Percentiles rank a stretch among this genome's conserved stretches.
Evolutionary conservation across 2,113 vertebrate species (phyloP).

Genomic region (Phalacrocorax aristotelis): DNA sequence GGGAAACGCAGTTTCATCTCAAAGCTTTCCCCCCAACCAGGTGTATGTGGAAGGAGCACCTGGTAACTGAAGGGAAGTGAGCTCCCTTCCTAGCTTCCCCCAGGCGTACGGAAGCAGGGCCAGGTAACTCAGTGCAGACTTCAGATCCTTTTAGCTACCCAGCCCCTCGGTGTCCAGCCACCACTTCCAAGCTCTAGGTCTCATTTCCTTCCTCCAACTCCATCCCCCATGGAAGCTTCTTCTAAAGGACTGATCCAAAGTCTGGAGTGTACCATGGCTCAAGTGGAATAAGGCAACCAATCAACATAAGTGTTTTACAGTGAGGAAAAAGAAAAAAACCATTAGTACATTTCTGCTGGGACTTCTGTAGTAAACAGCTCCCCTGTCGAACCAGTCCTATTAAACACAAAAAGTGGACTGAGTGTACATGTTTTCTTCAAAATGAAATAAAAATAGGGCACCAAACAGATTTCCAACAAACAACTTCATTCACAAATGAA

Average conservation of each 20-base stretch:
- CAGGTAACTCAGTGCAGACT: neutral
- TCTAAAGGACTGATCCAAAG: neutral
- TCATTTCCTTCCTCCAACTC: neutral
- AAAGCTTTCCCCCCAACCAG: neutral
- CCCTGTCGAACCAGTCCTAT: neutral
- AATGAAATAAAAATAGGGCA: neutral
- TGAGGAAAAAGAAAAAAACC: neutral
- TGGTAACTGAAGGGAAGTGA: neutral
- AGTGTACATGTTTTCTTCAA: neutral
- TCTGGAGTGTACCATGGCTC: neutral
- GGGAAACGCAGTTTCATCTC: neutral
- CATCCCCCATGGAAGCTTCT: neutral
- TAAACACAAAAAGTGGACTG: neutral
- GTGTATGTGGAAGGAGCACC: neutral
- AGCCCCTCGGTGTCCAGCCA: accelerated
- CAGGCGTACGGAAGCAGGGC: neutral
- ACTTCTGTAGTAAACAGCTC: neutral
- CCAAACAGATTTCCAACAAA: neutral
- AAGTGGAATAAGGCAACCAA: neutral
- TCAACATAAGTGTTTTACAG: accelerated
- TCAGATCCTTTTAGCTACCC: neutral
- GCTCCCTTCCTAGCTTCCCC: neutral
- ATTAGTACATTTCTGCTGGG: neutral
- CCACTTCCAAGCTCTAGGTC: neutral
- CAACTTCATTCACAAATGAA: neutral